Evolutionary conservation across 2,113 vertebrate genomes (phyloP), one percentile per base, ranked within the genome.

Genomic region (Mola mola): DNA sequence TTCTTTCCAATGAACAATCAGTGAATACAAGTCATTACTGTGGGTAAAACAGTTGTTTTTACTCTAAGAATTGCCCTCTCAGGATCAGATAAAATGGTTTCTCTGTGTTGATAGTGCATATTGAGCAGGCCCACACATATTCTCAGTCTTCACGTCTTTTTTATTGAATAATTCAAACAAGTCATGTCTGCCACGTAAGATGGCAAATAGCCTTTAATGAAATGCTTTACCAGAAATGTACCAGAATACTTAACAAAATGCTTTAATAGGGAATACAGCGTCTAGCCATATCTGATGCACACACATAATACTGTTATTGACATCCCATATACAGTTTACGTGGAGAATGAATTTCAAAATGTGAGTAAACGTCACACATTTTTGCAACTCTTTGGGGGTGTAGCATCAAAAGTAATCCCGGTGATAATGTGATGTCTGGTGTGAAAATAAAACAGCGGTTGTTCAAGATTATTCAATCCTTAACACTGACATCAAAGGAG

Each of bases 211-310:
- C 49, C 68, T 82, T 81, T 68, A 66, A 82, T 81, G 65, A 77
- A 83, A 88, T 61, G 75, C 48, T 81, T 59, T n/a, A 66, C 60
- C 82, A 74, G 72, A 89, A 87, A 83, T 60, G 77, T 85, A 83
- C 50, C 67, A 85, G 80, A 89, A 88, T 87, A 89, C 77, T 81
- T 64, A 90, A 79, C 81, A 86, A 84, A 88, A 88, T 75, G 68
- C 83, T 72, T 85, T n/a, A 74, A 66, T 65, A 66, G 72, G 77
- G 84, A 83, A 85, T 89, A 86, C 79, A 88, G 89, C 82, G 53
- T 83, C 77, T 26, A 79, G 81, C 75, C 83, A 87, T 72, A 78
- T 78, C 65, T 70, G 83, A 70, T 75, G 67, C 75, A 73, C 78
- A 78, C 75, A 87, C 60, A 59, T 82, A 90, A 89, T 85, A 89